phyloP scores from a whole-genome alignment of 2,888 invertebrate species.

The Iphiclides podalirius region DNA sequence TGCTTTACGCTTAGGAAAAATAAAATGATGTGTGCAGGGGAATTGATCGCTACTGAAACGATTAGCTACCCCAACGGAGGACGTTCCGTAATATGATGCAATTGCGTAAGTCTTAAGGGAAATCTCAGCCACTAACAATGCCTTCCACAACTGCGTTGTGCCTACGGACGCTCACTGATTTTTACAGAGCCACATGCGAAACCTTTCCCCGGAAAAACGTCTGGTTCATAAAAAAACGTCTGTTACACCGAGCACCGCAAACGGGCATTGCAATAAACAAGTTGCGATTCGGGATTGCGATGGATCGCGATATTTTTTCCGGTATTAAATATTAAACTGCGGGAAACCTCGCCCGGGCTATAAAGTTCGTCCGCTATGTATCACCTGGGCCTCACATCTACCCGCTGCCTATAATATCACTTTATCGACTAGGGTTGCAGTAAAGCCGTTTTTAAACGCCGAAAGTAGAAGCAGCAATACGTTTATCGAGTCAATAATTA shows the following conservation, averaged over 20 bases:
- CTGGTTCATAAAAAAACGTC: conserved; percentile 3
- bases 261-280: conserved; percentile 49
- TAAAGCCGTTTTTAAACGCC: conserved; percentile 13
- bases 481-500: neutral
- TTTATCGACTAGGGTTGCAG: conserved; percentile 70
- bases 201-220: no score
- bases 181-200: no score
- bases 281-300: conserved; percentile 52
- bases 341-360: conserved; percentile 67
- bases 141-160: no score
- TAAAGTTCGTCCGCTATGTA: conserved; percentile 69
- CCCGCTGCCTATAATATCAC: conserved; percentile 66
- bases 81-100: no score
- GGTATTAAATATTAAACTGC: conserved; percentile 46
- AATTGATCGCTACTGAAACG: no score
- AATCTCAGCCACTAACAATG: no score
- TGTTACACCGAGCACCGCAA: conserved; percentile 32
- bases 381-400: conserved; percentile 62
- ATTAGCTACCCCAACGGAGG: no score
- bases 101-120: no score
- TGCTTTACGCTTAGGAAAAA: no score
- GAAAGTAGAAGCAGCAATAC: no score
- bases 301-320: conserved; percentile 52
- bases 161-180: no score
- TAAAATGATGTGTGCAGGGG: no score